A percentile compares a stretch with the other conserved stretches of the same genome.
phyloP scores from a whole-genome alignment of 2,113 vertebrate species.

The Sylvietta virens region DNA sequence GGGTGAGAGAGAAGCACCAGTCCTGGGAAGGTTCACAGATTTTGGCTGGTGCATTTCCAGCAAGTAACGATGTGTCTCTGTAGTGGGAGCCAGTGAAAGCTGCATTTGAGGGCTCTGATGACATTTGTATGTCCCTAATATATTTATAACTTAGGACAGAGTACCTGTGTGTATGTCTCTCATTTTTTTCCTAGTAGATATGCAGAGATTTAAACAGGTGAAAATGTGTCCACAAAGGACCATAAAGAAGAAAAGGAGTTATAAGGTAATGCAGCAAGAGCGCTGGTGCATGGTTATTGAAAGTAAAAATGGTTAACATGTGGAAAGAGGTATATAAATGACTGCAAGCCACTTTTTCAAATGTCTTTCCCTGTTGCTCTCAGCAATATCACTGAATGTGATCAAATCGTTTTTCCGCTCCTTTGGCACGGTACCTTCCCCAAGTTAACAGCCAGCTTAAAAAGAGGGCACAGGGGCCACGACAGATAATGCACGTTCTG shows the following conservation, averaged over 20 bases:
- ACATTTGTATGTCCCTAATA: slow-evolving; percentile 31
- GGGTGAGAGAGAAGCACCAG: not conserved
- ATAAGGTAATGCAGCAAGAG: slow-evolving; percentile 61
- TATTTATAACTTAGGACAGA: slow-evolving; percentile 22
- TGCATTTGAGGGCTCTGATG: not conserved
- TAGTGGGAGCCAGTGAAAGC: not conserved
- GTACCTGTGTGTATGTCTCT: not conserved
- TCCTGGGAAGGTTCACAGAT: not conserved
- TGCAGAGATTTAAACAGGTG: slow-evolving; percentile 48
- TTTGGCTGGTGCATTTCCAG: not conserved
- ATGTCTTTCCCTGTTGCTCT: slow-evolving; percentile 54
- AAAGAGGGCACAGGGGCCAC: not conserved
- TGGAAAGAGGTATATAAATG: slow-evolving; percentile 63
- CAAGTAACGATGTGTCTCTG: not conserved
- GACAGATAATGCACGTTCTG: not conserved
- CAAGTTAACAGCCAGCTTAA: slow-evolving; percentile 46
- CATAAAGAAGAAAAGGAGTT: slow-evolving; percentile 64
- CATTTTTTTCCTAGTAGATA: slow-evolving; percentile 1
- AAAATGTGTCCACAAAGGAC: slow-evolving; percentile 63
- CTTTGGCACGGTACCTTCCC: slow-evolving; percentile 38
- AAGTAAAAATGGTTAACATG: slow-evolving; percentile 63
- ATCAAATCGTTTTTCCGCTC: slow-evolving; percentile 61
- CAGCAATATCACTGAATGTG: slow-evolving; percentile 45
- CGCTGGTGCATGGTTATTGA: slow-evolving; percentile 65
- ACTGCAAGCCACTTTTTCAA: slow-evolving; percentile 61